Evolutionary conservation across 2,888 invertebrate genomes (phyloP).

Genomic region (Deladenus siricidicola): DNA sequence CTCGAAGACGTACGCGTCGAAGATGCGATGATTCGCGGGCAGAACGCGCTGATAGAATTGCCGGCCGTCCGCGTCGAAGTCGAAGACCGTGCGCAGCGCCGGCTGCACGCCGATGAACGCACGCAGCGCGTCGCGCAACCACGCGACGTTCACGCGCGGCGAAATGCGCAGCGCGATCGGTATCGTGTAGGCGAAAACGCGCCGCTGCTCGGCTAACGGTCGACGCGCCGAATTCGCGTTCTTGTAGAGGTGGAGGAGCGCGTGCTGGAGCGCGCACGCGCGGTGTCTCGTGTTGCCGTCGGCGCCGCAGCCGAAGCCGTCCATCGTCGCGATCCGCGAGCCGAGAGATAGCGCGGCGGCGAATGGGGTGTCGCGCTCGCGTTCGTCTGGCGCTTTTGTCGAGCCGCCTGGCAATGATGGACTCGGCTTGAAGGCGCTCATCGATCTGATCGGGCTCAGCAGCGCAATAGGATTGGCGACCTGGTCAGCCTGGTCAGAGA

Average conservation of each 20-base stretch:
- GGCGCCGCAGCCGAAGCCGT: background rate
- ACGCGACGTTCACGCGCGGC: background rate
- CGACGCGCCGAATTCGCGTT: background rate
- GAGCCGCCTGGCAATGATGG: no score
- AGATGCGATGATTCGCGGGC: background rate
- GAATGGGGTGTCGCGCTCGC: no score
- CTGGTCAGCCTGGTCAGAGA: no score
- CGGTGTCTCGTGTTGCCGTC: background rate
- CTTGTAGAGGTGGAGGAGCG: constrained; percentile 2
- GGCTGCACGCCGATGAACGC: background rate
- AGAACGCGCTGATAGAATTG: background rate
- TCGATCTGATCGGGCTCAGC: no score
- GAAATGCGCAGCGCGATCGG: background rate
- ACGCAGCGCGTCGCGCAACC: background rate
- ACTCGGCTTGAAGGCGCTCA: no score
- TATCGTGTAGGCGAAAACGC: background rate
- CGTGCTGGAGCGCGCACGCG: constrained; percentile 6
- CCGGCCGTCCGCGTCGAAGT: background rate
- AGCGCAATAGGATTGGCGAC: no score
- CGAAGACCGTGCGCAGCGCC: background rate
- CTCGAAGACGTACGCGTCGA: no score
- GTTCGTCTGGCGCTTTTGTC: no score
- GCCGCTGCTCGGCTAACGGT: background rate
- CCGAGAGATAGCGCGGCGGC: no score
- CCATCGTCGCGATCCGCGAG: no score